phyloP scores from a whole-genome alignment of 2,888 invertebrate species.

The Ctena decussata region DNA sequence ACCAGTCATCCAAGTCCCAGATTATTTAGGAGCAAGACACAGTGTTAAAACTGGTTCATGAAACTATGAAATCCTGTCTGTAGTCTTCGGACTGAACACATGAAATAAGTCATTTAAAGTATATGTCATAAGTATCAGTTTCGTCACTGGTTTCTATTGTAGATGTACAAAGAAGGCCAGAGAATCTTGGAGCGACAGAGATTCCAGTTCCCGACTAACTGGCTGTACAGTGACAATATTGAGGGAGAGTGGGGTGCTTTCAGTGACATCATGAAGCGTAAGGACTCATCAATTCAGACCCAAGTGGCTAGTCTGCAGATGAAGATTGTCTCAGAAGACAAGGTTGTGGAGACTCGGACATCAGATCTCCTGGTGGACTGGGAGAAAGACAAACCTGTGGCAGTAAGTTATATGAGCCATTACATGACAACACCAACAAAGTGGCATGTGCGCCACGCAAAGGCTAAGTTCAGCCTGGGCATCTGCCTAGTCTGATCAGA shows the following conservation, averaged over 20 bases:
- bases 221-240: conserved; percentile 99
- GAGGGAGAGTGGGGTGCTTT: conserved; percentile 99
- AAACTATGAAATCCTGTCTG: too few species aligned
- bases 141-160: too few species aligned
- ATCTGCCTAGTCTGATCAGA: too few species aligned
- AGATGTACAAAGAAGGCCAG: conserved; percentile 98
- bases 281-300: conserved; percentile 91
- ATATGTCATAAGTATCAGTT: too few species aligned
- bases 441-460: too few species aligned
- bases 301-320: conserved; percentile 92
- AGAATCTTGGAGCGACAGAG: conserved; percentile 98
- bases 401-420: conserved; percentile 86
- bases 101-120: too few species aligned
- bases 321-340: conserved; percentile 99
- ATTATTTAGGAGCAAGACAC: too few species aligned
- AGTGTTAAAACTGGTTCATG: too few species aligned
- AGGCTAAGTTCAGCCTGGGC: too few species aligned
- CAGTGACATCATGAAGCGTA: conserved; percentile 99
- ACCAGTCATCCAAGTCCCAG: too few species aligned
- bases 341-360: conserved; percentile 98
- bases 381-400: conserved; percentile 99
- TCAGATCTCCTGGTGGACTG: conserved; percentile 97
- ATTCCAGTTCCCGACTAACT: conserved; percentile 98
- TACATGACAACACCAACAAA: too few species aligned
- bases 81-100: too few species aligned